Conservation (phyloP, 2,797 vertebrate species). For the Fundulus diaphanus region DNA sequence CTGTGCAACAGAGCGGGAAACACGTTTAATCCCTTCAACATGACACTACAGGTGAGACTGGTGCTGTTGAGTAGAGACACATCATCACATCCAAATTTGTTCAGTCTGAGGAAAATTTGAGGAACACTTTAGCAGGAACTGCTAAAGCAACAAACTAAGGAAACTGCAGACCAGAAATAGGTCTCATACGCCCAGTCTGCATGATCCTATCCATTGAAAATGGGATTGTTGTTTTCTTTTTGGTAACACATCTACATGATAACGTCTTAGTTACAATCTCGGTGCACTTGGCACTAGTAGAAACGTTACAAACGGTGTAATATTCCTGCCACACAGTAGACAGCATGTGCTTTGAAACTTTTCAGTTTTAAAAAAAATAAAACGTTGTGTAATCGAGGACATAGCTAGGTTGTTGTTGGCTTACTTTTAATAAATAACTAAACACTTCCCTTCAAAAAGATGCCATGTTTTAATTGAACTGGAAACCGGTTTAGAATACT, state of each 20-base stretch:
- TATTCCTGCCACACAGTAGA: too few species aligned
- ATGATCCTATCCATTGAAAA: too few species aligned
- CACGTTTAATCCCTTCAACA: constrained; percentile 81
- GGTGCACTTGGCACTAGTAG: too few species aligned
- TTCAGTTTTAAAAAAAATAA: too few species aligned
- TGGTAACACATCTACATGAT: too few species aligned
- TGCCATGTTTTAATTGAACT: background rate
- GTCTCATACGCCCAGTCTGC: too few species aligned
- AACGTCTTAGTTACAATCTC: too few species aligned
- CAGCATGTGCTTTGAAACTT: too few species aligned
- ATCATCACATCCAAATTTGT: background rate
- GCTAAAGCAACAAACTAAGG: background rate
- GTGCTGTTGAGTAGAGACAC: background rate
- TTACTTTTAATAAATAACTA: background rate
- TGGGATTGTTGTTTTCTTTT: too few species aligned
- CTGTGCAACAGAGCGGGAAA: constrained; percentile 55
- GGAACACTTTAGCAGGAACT: background rate
- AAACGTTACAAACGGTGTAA: too few species aligned
- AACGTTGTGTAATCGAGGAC: too few species aligned
- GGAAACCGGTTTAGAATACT: too few species aligned
- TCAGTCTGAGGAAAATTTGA: background rate
- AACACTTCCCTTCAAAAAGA: background rate
- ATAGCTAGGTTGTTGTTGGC: background rate
- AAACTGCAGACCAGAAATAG: background rate
- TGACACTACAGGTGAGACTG: constrained; percentile 69